Percentiles rank a stretch among this genome's conserved stretches.
These are phyloP conservation scores for Knipowitschia caucasica DNA, from an alignment of 2,797 vertebrate genomes.

Conservation along the genomic window DNA sequence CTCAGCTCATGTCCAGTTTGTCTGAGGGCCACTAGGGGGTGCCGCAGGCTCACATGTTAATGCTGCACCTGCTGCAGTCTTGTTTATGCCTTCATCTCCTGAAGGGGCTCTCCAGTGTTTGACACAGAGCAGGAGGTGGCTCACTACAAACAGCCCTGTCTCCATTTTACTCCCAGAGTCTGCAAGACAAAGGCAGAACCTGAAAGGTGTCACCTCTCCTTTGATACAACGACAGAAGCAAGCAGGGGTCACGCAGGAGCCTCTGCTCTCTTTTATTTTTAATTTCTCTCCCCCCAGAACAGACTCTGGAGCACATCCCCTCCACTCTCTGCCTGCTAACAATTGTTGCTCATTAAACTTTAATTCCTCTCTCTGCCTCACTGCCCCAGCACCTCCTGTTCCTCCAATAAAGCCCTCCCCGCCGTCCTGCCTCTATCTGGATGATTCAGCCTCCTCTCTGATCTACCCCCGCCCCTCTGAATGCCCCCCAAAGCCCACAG, in stretches of 20 bases:
- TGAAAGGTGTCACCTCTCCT: constrained; percentile 67
- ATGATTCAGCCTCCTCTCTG: constrained; percentile 77
- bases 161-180: constrained; percentile 54
- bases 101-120: constrained; percentile 44
- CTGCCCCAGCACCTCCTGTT: constrained; percentile 63
- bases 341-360: constrained; percentile 84
- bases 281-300: constrained; percentile 22
- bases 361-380: constrained; percentile 69
- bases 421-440: constrained; percentile 52
- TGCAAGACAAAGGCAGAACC: constrained; percentile 57
- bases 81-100: constrained; percentile 10
- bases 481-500: constrained; percentile 78
- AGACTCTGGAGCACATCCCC: constrained; percentile 34
- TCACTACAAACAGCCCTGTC: constrained; percentile 55
- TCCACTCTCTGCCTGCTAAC: constrained; percentile 71
- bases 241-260: constrained; percentile 50
- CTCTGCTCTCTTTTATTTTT: constrained; percentile 56
- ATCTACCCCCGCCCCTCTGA: constrained; percentile 72
- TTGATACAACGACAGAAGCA: constrained; percentile 57
- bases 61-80: constrained; percentile 47
- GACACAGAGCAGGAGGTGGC: constrained; percentile 66
- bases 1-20: constrained; percentile 35
- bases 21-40: constrained; percentile 62
- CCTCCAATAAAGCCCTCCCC: constrained; percentile 49
- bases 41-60: constrained; percentile 54